Conservation (phyloP, 2,113 vertebrate species). For the Sarotherodon lohbergeri region DNA sequence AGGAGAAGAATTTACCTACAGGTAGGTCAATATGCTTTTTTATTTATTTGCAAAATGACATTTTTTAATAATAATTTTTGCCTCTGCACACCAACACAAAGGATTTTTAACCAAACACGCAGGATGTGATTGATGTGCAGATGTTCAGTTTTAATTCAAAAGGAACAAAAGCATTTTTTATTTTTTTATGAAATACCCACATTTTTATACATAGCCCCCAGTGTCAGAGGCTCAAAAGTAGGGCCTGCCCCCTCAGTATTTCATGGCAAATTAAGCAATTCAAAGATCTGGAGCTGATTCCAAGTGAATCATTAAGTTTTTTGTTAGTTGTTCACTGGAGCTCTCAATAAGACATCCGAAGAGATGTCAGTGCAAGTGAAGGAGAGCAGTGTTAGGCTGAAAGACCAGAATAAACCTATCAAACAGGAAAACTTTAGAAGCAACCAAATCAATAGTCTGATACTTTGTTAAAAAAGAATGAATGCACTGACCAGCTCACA, state of each 20-base stretch:
- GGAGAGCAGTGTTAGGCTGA: neutral
- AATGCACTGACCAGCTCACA: neutral
- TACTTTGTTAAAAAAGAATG: neutral
- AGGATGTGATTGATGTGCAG: neutral
- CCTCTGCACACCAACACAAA: neutral
- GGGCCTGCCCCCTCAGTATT: neutral
- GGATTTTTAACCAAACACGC: neutral
- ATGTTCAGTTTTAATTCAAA: neutral
- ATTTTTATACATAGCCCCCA: neutral
- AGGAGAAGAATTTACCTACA: neutral
- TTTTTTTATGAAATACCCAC: neutral
- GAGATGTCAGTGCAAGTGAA: neutral
- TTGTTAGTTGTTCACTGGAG: neutral
- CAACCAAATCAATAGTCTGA: neutral
- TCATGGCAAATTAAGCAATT: neutral
- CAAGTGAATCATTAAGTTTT: neutral
- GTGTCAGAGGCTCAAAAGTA: neutral
- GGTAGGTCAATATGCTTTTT: fast-evolving
- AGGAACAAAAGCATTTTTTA: neutral
- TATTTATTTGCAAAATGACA: neutral
- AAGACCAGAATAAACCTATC: neutral
- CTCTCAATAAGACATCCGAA: neutral
- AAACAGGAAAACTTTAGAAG: neutral
- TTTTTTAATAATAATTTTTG: neutral
- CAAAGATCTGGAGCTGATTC: neutral